A percentile compares a stretch with the other conserved stretches of the same genome.
These are phyloP conservation scores for Diachasma alloeum DNA, from an alignment of 1,140 invertebrate genomes.

Conservation along the genomic window DNA sequence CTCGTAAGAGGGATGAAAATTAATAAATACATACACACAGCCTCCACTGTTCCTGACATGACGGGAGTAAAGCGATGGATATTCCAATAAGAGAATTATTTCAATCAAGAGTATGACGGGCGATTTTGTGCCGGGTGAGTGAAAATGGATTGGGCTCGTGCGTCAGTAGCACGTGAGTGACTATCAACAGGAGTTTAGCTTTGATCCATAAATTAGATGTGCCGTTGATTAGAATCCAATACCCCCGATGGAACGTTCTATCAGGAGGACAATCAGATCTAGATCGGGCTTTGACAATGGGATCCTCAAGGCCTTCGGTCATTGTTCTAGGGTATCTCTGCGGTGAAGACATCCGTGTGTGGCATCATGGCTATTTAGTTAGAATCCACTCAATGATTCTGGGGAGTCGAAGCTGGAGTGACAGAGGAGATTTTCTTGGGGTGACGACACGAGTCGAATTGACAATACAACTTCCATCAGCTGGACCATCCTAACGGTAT, in stretches of 20 bases:
- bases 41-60: background rate
- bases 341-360: background rate
- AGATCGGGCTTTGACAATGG: background rate
- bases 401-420: background rate
- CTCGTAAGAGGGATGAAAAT: too few relatives aligned
- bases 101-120: background rate
- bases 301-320: background rate
- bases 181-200: background rate
- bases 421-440: slow-evolving; percentile 1
- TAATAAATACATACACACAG: too few relatives aligned
- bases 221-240: background rate
- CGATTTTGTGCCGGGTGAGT: background rate
- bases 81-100: background rate
- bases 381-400: background rate
- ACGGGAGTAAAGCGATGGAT: background rate
- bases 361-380: background rate
- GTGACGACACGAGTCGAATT: slow-evolving; percentile 1
- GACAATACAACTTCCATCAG: slow-evolving; percentile 1
- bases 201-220: background rate
- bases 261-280: background rate
- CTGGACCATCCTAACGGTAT: too few relatives aligned
- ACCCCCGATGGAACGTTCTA: background rate
- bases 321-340: background rate
- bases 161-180: background rate
- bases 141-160: background rate